Conservation (phyloP, 2,113 vertebrate genomes). For the Gnathonemus longibarbis region DNA sequence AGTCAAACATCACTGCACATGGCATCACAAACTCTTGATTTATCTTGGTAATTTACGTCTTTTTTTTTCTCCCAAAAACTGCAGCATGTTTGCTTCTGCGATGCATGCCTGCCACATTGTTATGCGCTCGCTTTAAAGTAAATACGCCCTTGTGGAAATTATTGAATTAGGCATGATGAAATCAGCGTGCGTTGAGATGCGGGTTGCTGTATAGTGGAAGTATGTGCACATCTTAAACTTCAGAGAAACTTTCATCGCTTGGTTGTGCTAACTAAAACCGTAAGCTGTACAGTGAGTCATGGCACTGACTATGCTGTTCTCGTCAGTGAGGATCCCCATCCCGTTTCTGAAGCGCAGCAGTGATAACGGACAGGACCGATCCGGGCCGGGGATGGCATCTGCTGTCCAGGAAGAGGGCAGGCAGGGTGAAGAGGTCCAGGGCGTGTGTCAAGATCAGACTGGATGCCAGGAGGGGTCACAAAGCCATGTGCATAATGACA, state of each 20-base stretch:
- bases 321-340: background rate
- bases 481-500: background rate
- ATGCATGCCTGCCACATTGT: background rate
- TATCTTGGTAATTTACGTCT: background rate
- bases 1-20: background rate
- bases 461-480: background rate
- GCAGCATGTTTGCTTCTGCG: background rate
- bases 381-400: conserved; percentile 32
- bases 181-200: background rate
- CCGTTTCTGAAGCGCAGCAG: background rate
- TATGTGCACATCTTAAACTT: background rate
- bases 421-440: conserved; percentile 19
- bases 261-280: background rate
- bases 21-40: background rate
- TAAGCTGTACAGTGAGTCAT: background rate
- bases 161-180: background rate
- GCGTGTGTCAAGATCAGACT: conserved; percentile 21
- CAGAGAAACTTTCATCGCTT: background rate
- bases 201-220: background rate
- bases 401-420: conserved; percentile 14
- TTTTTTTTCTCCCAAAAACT: background rate
- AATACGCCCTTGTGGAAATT: background rate
- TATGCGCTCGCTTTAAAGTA: background rate
- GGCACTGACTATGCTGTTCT: background rate
- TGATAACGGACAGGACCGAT: background rate